Percentiles rank a stretch among this genome's conserved stretches.
These are phyloP conservation scores for Malacosoma neustria DNA, from an alignment of 2,888 invertebrate species.

Conservation along the genomic window DNA sequence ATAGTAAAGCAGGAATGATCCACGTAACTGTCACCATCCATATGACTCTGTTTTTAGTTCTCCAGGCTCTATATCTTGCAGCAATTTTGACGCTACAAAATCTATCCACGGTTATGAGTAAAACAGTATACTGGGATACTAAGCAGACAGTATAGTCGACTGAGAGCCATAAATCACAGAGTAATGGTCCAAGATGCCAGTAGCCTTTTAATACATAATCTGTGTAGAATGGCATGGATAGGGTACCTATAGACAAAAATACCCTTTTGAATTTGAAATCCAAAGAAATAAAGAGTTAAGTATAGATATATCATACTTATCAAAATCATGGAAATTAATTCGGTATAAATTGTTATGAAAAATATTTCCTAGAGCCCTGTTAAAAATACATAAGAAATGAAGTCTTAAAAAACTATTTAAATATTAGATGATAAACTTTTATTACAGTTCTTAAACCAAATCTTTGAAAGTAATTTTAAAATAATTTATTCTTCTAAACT, in stretches of 20 bases:
- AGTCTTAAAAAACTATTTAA: background rate
- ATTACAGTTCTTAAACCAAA: no score
- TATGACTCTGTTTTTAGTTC: slow-evolving; percentile 93
- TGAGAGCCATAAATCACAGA: slow-evolving; percentile 98
- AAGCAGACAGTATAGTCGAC: slow-evolving; percentile 99
- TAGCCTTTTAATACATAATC: slow-evolving; percentile 97
- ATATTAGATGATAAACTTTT: background rate
- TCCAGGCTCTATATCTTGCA: slow-evolving; percentile 96
- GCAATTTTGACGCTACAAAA: slow-evolving; percentile 99
- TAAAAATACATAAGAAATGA: no score
- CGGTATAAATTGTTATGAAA: no score
- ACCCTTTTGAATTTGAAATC: slow-evolving; percentile 14
- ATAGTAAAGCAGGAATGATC: slow-evolving; percentile 96
- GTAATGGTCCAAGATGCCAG: slow-evolving; percentile 96
- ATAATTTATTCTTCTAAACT: no score
- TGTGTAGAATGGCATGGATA: slow-evolving; percentile 99
- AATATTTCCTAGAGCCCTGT: no score
- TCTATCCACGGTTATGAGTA: slow-evolving; percentile 98
- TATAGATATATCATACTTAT: no score
- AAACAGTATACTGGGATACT: slow-evolving; percentile 98
- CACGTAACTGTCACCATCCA: slow-evolving; percentile 97
- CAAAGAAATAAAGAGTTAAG: no score
- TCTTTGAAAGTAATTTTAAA: no score
- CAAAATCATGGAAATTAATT: no score
- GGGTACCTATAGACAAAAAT: slow-evolving; percentile 81